Base-by-base conservation (phyloP, 2,888 invertebrate genomes). In the Harpagoxenus sublaevis region DNA sequence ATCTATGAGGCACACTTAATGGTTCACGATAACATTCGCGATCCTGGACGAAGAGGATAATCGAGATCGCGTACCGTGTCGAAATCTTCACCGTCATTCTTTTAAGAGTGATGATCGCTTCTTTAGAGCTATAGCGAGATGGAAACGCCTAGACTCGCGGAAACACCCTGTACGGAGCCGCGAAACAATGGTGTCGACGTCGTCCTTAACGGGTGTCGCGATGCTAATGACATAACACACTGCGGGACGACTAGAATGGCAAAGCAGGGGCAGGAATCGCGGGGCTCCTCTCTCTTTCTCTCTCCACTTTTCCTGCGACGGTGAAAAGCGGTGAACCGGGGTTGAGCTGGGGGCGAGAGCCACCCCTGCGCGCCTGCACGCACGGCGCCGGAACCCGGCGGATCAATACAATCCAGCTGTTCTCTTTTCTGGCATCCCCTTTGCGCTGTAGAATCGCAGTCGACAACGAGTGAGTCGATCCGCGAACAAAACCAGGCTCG, bases 401-500 rank as follows among this genome's bases (percentile, higher is more conserved):
- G 94, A 94, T 94, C 94, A 94, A 94, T 94, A 94, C 94, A 92
- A 93, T 92, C 93, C 94, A 93, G 94, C 94, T 94, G 94, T 93
- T 93, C 94, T 93, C 92, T 93, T 93, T 93, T 92, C 92, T 91
- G 88, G 88, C 92, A 92, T 93, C 93, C 92, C 92, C 91, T 91
- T 90, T 89, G 88, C 88, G 88, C 89, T 85, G 84, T 81, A 79
- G 23, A 81, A 73, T 60, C 31, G 23, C 78, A 28, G 5, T 10
- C 31, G 55, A 57, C 55, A 18, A 68, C 45, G 10, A 4, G 39
- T 35, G 79, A 45, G 79, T 73, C 60, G 70, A 71, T 39, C 18
- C 48, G 3, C 23, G 10, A 45, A 23, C 23, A n/a, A 48, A 55
- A 45, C 23, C 35, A 39, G 23, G 10, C 12, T 15, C 39, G 18